Evolutionary conservation across 92 coral and sea anemone genomes (phyloP), one percentile per base, ranked within the genome.

Genomic region (Zoanthus gigantus): DNA sequence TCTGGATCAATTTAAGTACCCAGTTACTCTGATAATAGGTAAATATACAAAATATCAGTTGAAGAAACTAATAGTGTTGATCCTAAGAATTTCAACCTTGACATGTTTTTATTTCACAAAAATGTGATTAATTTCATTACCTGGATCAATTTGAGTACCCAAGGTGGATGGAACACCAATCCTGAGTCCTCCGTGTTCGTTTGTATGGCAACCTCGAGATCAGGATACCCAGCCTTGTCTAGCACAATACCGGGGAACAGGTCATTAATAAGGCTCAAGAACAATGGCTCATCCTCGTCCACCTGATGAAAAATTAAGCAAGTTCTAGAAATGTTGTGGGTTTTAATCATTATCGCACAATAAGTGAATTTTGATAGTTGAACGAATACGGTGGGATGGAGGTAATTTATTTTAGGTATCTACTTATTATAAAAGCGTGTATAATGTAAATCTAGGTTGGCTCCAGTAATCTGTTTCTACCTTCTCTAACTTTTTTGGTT

Each of bases 151-250:
- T 95, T 95, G 17, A 95, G 93, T 29, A 95, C 93, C 98, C 98
- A 95, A 0, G 98, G 98, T 11, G 98, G 94, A 88, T 95, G 98
- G 84, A 89, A 95, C 61, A 95, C 93, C 50, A 95, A 88, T 68
- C 98, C 95, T 50, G 92, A 94, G 8, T 93, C 95, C 77, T 95
- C 95, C 37, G 94, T 92, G 90, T 93, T 94, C 73, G 91, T 93
- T 83, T 93, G 93, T 34, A 95, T 93, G 78, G 91, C 82, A 48
- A 87, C 90, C 84, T 95, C 98, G 61, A 95, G 86, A 11, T 95
- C 98, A 42, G 98, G 98, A 53, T 95, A 95, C 4, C 98, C 98
- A 6, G 98, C 98, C 92, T 95, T 95, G 91, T 95, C 98, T 89
- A 95, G 87, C 71, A 92, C 93, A 82, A 95, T 95, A n/a, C 98